Evolutionary conservation across 2,888 invertebrate species (phyloP).

Genomic region (Sinohyriopsis cumingii): DNA sequence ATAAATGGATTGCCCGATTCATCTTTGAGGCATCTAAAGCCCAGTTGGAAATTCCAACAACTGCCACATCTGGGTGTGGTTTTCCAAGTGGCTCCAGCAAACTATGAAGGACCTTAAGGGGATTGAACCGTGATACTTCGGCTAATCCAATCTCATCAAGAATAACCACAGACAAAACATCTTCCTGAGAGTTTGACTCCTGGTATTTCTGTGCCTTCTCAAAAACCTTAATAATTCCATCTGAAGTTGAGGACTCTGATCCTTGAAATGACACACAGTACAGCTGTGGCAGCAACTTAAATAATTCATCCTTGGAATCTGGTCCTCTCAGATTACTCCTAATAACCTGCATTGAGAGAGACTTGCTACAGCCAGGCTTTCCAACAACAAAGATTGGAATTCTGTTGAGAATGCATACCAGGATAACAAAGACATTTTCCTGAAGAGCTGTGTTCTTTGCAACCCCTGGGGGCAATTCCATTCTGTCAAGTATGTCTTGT

Average conservation of each 20-base stretch:
- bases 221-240: constrained; percentile 56
- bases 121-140: constrained; percentile 55
- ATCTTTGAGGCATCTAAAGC: constrained; percentile 61
- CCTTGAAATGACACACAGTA: constrained; percentile 55
- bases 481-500: constrained; percentile 40
- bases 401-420: constrained; percentile 48
- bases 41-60: constrained; percentile 59
- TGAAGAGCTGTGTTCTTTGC: constrained; percentile 48
- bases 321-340: constrained; percentile 49
- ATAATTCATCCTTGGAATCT: constrained; percentile 46
- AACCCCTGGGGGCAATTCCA: constrained; percentile 47
- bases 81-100: constrained; percentile 47
- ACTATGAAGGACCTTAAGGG: constrained; percentile 55
- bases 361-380: constrained; percentile 57
- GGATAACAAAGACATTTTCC: constrained; percentile 54
- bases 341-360: constrained; percentile 50
- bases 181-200: constrained; percentile 28
- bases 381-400: constrained; percentile 56
- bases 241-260: constrained; percentile 56
- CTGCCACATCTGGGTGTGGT: constrained; percentile 48
- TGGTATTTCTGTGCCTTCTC: constrained; percentile 50
- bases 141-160: constrained; percentile 61
- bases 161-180: constrained; percentile 52
- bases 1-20: constrained; percentile 59
- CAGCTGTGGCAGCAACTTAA: constrained; percentile 42